Base-by-base conservation (phyloP, 1,140 invertebrate species). In the Scaptomyza pallida region DNA sequence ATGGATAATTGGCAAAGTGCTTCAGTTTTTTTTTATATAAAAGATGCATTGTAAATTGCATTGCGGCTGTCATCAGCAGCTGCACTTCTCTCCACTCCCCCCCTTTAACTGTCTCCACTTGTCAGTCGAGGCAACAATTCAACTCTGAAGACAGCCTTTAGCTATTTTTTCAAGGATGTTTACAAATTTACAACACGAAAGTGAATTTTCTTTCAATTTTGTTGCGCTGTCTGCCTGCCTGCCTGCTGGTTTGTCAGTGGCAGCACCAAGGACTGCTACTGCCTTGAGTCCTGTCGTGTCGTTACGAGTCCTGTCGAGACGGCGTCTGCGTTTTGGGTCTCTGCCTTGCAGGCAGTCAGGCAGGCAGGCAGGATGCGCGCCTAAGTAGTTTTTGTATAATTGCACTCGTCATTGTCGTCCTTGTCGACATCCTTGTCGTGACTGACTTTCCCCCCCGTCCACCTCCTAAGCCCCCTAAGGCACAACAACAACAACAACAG, bases 311-410 rank as follows among this genome's bases (percentile, higher is more conserved):
- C 37, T 37, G 57, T 45, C 30, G 64, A 51, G 56, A 52, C 40
- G 37, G 35, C 30, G 45, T 55, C 57, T 60, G 37, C 41, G 21
- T 62, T 62, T 21, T 68, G 26, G 26, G 26, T 13, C 43, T 13
- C 59, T 54, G 56, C 47, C 40, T 48, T 63, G 55, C 16, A n/a
- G n/a, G n/a, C n/a, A n/a, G n/a, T n/a, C n/a, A n/a, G n/a, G n/a
- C 71, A 52, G 68, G 43, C 79, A 85, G 82, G 82, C 79, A 85
- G 82, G 82, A 88, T 82, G 78, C 72, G 72, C 82, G 82, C 82
- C 82, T 88, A 88, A 88, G 82, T 88, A 88, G 82, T 88, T 88
- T 85, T 88, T 88, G 82, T 88, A 88, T 88, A 88, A 88, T 88
- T 88, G 82, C 82, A 88, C 82, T 88, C 82, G 82, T 88, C 82